Evolutionary conservation across 2,888 invertebrate genomes (phyloP), one percentile per base, ranked within the genome.

Genomic region (Galeopsomyia nigrocyanea): DNA sequence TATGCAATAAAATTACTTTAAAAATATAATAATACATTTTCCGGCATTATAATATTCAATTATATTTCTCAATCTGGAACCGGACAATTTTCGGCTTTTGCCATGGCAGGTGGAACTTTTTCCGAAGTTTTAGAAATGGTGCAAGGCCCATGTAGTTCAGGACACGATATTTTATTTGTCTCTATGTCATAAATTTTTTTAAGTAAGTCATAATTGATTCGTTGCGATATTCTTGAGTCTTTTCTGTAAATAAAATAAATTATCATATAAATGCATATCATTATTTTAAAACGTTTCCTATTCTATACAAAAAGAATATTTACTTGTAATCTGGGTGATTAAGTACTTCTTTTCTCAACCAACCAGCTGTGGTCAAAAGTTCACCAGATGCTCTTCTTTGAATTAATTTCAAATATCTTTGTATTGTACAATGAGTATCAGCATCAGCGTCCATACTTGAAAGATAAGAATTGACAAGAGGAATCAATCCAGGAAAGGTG

Each of bases 401-500:
- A 83, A 99, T 98, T 75, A 98, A 91, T 83, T 94, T 95, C 77
- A 99, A 90, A 88, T 99, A 99, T 88, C 98, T 96, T 86, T 95
- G 95, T 82, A 99, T 95, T 10, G 97, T 97, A 88, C 99, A 99
- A 86, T 96, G 95, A 53, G 98, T 99, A 87, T 99, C 99, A 1
- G 98, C 97, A 88, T 99, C 99, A 63, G 98, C 95, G 86, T 99
- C 98, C 92, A 98, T 96, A 74, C 94, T 95, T 78, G 94, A 94
- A 80, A 99, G 89, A 88, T 97, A 99, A 80, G 94, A 95, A 85
- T 96, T 94, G 75, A 99, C 96, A 79, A 99, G 88, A 3, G 98
- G 95, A 78, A 98, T 92, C 80, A 99, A 89, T 0, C 99, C 99
- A 26, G 98, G 97, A 88, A 99, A 99, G 74, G 93, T 92, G 71